Base-by-base conservation (phyloP, 53 echinoderm and acorn worm species). In the Patiria pectinifera region DNA sequence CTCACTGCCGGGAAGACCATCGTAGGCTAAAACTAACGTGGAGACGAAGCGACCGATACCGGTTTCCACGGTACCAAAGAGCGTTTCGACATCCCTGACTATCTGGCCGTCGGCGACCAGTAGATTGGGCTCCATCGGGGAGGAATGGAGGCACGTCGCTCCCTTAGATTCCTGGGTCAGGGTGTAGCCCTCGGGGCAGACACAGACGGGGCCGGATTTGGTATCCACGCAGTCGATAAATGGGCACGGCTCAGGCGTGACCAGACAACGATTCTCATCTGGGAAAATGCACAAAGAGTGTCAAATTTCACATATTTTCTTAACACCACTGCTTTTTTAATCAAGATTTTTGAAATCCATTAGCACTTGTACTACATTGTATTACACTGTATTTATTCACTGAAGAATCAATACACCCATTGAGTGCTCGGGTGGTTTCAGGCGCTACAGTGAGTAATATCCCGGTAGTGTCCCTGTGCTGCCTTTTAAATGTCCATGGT, bases 231-330 rank as follows among this genome's bases (percentile, higher is more conserved):
- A 90, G 4, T 10, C 69, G 13, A 81, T 58, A 45, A 63, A 45
- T 21, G 81, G 90, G 53, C 90, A 90, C 2, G 90, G 81, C 48
- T 80, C 48, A 22, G 90, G 90, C 11, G 69, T 90, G 5, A 4
- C 81, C 18, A 43, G 46, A 14, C 90, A 90, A 43, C 21, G 35
- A 45, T 89, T 89, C 23, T 77, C 62, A 2, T 45, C 89, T 89
- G 43, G 45, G 45, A 76, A 26, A 66, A 18, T 53, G 8, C 53
- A 8, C 8, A 53, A 53, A 53, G 53, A 53, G 53, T 53, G 2
- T 53, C 53, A 53, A 53, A 8, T 53, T 3, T 5, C 6, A 53
- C 53, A 35, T 35, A 0, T 35, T 35, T 35, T 35, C n/a, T n/a
- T n/a, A n/a, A n/a, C n/a, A n/a, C n/a, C n/a, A n/a, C n/a, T n/a